Conservation (phyloP, 2,113 vertebrate genomes). For the Galemys pyrenaicus region DNA sequence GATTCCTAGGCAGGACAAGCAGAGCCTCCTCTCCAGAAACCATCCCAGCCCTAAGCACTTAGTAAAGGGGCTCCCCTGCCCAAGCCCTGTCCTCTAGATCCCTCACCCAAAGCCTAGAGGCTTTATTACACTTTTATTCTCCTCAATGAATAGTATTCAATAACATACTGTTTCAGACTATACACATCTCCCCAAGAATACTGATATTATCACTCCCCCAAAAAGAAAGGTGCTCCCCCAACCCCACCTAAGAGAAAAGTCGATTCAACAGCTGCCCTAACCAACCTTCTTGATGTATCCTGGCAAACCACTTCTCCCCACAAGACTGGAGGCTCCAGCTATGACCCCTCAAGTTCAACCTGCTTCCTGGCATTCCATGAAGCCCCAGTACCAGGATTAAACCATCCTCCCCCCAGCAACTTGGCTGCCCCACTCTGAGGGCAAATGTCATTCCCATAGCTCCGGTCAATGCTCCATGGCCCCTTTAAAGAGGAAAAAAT, state of each 20-base stretch:
- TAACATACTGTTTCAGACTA: neutral
- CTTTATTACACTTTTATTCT: neutral
- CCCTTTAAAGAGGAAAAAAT: neutral
- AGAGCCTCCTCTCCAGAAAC: neutral
- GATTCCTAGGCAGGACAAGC: neutral
- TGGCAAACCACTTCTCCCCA: neutral
- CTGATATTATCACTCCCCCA: neutral
- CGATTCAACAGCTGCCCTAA: neutral
- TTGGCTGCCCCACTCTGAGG: neutral
- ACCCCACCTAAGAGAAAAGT: neutral
- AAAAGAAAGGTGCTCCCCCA: neutral
- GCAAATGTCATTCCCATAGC: neutral
- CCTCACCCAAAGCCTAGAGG: neutral
- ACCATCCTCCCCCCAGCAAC: neutral
- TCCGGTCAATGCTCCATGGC: neutral
- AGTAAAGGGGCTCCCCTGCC: neutral
- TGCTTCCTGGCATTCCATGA: neutral
- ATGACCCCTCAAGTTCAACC: neutral
- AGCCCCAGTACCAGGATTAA: neutral
- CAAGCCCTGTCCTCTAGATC: neutral
- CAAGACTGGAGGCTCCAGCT: neutral
- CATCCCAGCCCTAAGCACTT: neutral
- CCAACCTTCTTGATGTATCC: neutral
- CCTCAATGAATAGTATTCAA: neutral
- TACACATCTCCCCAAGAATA: neutral